Evolutionary conservation across 2,113 vertebrate genomes (phyloP).

Genomic region (Halcyon senegalensis): DNA sequence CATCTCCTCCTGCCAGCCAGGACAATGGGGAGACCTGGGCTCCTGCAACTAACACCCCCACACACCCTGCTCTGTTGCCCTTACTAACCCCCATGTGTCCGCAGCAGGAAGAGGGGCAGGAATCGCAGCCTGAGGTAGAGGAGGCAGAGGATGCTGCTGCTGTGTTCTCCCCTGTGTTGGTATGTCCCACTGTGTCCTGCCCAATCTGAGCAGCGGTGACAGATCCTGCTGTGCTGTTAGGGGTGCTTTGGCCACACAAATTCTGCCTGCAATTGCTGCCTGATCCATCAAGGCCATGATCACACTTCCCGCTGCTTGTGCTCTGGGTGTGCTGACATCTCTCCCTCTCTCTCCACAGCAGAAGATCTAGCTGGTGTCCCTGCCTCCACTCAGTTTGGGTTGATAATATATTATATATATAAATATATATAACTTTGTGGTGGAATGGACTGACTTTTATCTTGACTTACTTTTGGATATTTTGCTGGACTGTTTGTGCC

Average conservation of each 20-base stretch:
- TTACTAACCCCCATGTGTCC: constrained; percentile 76
- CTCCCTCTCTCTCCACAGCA: constrained; percentile 70
- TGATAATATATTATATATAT: constrained; percentile 74
- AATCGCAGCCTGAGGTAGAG: constrained; percentile 71
- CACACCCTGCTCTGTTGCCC: not conserved
- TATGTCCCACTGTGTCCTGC: constrained; percentile 64
- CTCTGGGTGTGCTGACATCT: not conserved
- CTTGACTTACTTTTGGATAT: constrained; percentile 61
- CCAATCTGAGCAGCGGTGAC: not conserved
- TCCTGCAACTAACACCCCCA: not conserved
- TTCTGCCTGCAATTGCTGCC: not conserved
- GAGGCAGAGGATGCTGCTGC: constrained; percentile 66
- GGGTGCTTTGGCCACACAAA: constrained; percentile 37
- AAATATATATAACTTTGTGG: constrained; percentile 68
- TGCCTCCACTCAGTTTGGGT: constrained; percentile 53
- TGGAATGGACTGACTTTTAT: constrained; percentile 76
- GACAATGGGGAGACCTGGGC: not conserved
- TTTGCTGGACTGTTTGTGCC: constrained; percentile 81
- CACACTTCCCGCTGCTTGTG: not conserved
- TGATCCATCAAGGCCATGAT: not conserved
- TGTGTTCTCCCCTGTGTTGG: constrained; percentile 50
- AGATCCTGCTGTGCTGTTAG: not conserved
- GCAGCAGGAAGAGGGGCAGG: constrained; percentile 79
- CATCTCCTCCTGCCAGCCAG: not conserved
- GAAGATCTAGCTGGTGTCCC: constrained; percentile 77